Evolutionary conservation across 37 sponge, comb jelly and placozoan species (phyloP).

Genomic region (Agelas oroides): DNA sequence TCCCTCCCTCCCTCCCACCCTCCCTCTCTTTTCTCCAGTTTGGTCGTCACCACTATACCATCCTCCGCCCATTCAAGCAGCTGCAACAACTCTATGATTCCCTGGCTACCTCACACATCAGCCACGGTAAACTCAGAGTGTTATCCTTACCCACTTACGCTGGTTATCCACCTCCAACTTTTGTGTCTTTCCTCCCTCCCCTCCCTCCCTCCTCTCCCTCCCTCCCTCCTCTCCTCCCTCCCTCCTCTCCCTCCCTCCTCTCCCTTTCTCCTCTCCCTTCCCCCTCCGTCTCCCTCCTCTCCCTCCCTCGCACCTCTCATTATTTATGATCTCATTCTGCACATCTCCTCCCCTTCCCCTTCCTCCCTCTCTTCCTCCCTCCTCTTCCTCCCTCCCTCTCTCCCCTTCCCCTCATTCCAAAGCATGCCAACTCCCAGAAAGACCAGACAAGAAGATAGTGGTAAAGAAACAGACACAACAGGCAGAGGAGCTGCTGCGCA

Average conservation of each 20-base stretch:
- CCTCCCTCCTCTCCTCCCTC: slow-evolving; percentile 1
- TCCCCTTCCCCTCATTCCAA: neutral
- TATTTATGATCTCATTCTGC: slow-evolving; percentile 3
- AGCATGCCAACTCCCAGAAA: neutral
- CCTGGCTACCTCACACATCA: neutral
- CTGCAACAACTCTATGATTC: slow-evolving; percentile 23
- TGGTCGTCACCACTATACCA: slow-evolving; percentile 30
- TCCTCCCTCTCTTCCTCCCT: slow-evolving; percentile 1
- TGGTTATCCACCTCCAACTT: neutral
- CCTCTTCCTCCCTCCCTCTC: neutral
- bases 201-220: slow-evolving; percentile 9
- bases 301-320: neutral
- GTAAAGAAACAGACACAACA: slow-evolving; percentile 18
- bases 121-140: neutral
- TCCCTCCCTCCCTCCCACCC: too few species aligned
- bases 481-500: slow-evolving; percentile 23
- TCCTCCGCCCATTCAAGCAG: slow-evolving; percentile 30
- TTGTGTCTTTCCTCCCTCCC: neutral
- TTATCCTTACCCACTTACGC: neutral
- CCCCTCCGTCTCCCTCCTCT: neutral
- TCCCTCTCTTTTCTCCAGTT: slow-evolving; percentile 20
- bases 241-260: neutral
- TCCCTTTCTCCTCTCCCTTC: neutral
- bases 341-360: neutral
- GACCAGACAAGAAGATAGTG: slow-evolving; percentile 20